Percentiles rank a stretch among this genome's conserved stretches.
Evolutionary conservation across 2,888 invertebrate genomes (phyloP).

Genomic region (Habroteleia sp.): DNA sequence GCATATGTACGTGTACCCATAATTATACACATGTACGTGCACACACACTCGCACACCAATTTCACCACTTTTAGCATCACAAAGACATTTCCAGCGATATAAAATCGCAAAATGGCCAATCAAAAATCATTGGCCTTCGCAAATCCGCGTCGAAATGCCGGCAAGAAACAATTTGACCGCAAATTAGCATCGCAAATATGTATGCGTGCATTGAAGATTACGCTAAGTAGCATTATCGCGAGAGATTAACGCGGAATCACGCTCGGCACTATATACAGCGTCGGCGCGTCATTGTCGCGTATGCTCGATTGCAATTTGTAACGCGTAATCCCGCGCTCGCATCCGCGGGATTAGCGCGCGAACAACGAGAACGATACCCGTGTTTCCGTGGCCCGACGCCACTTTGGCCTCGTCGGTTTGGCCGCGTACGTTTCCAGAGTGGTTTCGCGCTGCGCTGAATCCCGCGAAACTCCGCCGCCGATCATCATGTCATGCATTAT

Average conservation of each 20-base stretch:
- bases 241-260: conserved; percentile 39
- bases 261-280: conserved; percentile 30
- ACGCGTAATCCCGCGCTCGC: conserved; percentile 57
- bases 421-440: conserved; percentile 55
- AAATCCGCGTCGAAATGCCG: no score
- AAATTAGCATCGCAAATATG: conserved; percentile 4
- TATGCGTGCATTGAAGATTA: conserved; percentile 34
- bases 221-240: conserved; percentile 38
- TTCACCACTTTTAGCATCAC: no score
- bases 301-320: conserved; percentile 51
- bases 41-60: no score
- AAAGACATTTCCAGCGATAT: no score
- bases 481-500: conserved; percentile 79
- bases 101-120: no score
- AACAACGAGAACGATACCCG: conserved; percentile 47
- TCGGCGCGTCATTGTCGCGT: conserved; percentile 48
- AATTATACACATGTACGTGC: no score
- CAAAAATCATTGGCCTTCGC: no score
- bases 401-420: no score
- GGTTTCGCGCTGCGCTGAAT: conserved; percentile 55
- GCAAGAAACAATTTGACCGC: no score
- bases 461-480: conserved; percentile 68
- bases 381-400: conserved; percentile 38
- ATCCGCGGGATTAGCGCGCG: conserved; percentile 53
- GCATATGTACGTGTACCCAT: no score